These are phyloP conservation scores for Lasioglossum leucozonium DNA, from an alignment of 2,888 invertebrate species.

Conservation along the genomic window DNA sequence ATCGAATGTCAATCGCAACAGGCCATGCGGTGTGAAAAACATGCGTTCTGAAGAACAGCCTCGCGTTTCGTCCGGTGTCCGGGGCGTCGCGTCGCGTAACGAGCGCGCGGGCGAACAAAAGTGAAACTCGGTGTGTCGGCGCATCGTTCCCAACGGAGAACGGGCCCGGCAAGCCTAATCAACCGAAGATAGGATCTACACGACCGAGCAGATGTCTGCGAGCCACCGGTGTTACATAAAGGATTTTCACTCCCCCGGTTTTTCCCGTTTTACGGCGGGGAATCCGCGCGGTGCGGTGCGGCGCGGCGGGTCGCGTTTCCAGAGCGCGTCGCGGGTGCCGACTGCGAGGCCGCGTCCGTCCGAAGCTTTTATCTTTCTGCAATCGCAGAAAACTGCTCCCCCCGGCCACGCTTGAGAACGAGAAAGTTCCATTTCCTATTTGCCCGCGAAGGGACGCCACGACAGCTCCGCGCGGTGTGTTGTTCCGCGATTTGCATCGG, in stretches of 20 bases:
- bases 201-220: constrained; percentile 38
- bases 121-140: constrained; percentile 62
- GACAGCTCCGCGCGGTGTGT: constrained; percentile 47
- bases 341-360: not conserved
- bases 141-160: constrained; percentile 48
- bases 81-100: constrained; percentile 12
- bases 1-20: too few species aligned
- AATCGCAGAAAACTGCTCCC: constrained; percentile 43
- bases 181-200: constrained; percentile 62
- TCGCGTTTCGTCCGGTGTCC: constrained; percentile 15
- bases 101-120: constrained; percentile 57
- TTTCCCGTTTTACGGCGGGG: constrained; percentile 31
- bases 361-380: constrained; percentile 26
- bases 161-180: constrained; percentile 41
- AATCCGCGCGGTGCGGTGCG: too few species aligned
- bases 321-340: not conserved
- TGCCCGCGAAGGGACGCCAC: constrained; percentile 23
- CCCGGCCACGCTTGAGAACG: constrained; percentile 45
- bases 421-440: constrained; percentile 60
- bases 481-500: constrained; percentile 67
- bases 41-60: not conserved
- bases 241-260: constrained; percentile 41
- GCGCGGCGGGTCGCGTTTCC: not conserved
- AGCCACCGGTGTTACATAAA: constrained; percentile 55
- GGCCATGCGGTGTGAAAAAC: too few species aligned